Evolutionary conservation across 2,113 vertebrate genomes (phyloP), one percentile per base, ranked within the genome.

Genomic region (Narcine bancroftii): DNA sequence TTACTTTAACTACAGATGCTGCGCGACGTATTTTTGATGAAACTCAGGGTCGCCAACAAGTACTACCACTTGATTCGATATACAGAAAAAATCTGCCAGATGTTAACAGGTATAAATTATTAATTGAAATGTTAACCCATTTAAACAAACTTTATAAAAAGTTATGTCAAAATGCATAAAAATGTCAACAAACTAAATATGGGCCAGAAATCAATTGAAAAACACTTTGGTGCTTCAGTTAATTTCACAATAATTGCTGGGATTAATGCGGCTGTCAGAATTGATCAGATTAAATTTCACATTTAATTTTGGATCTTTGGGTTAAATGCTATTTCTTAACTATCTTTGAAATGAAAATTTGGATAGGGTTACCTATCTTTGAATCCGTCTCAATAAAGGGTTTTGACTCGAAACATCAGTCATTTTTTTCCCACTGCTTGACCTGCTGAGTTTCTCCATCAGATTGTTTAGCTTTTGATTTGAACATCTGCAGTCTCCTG

Each of bases 11-110:
- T 0, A 97, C 96, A 0, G 94, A 93, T 69, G 96, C 97, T 0
- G 98, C 98, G 0, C 94, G 93, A 53, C 95, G 92, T 0, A 97
- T 99, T 93, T 97, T 96, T 15, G 92, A 95, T 29, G 95, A 97
- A 93, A 98, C 97, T 0, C 93, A 94, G 6, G 97, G 98, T 56
- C 95, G 93, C 3, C 98, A 99, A 71, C 97, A 99, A 92, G 97
- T 99, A 93, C 93, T 99, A 93, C 95, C 98, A 7, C 95, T 99
- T 3, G 98, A 99, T 93, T 97, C 96, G 2, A 95, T 99, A 85
- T 96, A 94, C 93, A 97, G 96, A 95, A 97, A 95, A 94, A 94
- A 94, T 81, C 96, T 97, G 85, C 96, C 96, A 75, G 93, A 93
- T n/a, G 95, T 93, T 94, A 95, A 95, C 94, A 98, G 97, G 98